phyloP scores from a whole-genome alignment of 2,888 invertebrate species.

The Strigamia transsilvanica region DNA sequence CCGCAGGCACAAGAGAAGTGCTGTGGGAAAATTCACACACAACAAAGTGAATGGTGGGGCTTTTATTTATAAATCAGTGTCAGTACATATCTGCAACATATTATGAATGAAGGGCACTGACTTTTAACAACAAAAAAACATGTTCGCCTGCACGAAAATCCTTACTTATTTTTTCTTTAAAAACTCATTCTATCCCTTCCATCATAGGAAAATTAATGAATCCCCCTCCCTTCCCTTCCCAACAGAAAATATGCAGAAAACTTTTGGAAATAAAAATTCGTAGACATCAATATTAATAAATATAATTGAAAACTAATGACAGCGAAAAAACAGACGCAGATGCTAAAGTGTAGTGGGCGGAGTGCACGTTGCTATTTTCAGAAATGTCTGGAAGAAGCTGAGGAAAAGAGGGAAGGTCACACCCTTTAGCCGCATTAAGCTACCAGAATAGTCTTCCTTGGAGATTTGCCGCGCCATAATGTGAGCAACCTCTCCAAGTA shows the following conservation, averaged over 20 bases:
- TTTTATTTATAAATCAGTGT: conserved; percentile 48
- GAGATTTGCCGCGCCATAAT: conserved; percentile 49
- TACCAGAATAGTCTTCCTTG: conserved; percentile 49
- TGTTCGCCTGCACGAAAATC: not conserved
- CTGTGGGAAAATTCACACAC: conserved; percentile 49
- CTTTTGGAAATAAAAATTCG: not conserved
- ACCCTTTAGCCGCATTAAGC: conserved; percentile 38
- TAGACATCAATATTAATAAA: not conserved
- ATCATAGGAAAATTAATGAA: not conserved
- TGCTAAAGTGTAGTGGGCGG: conserved; percentile 38
- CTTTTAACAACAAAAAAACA: conserved; percentile 25
- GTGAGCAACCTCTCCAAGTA: conserved; percentile 48
- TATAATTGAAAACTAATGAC: not conserved
- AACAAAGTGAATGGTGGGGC: conserved; percentile 47
- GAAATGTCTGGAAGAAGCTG: conserved; percentile 43
- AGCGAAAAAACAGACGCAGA: conserved; percentile 3
- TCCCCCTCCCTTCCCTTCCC: not conserved
- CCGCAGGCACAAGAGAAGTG: conserved; percentile 36
- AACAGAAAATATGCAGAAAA: not conserved
- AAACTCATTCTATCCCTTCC: not conserved
- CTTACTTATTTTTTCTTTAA: not conserved
- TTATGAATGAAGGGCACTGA: conserved; percentile 45
- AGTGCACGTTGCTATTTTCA: conserved; percentile 19
- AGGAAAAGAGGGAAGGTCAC: conserved; percentile 42
- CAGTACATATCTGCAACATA: conserved; percentile 43